These are phyloP conservation scores for Melanotaenia duboulayi DNA, from an alignment of 2,113 vertebrate species.

Conservation along the genomic window DNA sequence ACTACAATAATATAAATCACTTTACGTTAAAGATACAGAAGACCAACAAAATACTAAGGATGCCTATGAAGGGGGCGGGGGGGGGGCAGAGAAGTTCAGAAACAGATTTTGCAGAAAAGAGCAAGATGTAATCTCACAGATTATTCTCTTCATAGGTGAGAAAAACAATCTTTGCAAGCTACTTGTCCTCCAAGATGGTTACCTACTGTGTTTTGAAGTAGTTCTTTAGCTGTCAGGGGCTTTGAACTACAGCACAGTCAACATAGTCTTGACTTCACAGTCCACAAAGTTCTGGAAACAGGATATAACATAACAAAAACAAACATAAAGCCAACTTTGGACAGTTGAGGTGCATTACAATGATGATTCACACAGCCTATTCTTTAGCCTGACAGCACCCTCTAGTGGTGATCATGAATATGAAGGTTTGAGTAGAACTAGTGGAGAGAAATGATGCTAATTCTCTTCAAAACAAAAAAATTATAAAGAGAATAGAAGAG, in stretches of 20 bases:
- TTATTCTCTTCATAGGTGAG: no score
- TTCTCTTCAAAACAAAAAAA: not conserved
- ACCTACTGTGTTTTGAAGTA: not conserved
- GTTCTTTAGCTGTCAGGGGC: constrained; percentile 60
- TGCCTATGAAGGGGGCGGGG: no score
- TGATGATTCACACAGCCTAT: not conserved
- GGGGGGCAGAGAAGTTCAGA: no score
- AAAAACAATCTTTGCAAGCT: no score
- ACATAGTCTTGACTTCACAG: constrained; percentile 81
- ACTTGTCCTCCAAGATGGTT: no score
- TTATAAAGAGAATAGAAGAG: not conserved
- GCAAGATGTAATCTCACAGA: no score
- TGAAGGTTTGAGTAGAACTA: not conserved
- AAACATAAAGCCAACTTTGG: constrained; percentile 4
- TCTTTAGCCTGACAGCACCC: constrained; percentile 26
- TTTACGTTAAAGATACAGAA: not conserved
- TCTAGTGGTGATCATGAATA: constrained; percentile 51
- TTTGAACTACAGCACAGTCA: constrained; percentile 76
- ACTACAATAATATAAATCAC: not conserved
- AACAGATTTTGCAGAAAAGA: not conserved
- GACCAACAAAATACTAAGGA: not conserved
- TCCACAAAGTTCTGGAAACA: constrained; percentile 80
- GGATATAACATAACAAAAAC: constrained; percentile 15
- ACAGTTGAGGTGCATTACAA: not conserved
- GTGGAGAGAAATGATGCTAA: not conserved